phyloP scores from a whole-genome alignment of 1,140 invertebrate genomes.

The Latrodectus geometricus region DNA sequence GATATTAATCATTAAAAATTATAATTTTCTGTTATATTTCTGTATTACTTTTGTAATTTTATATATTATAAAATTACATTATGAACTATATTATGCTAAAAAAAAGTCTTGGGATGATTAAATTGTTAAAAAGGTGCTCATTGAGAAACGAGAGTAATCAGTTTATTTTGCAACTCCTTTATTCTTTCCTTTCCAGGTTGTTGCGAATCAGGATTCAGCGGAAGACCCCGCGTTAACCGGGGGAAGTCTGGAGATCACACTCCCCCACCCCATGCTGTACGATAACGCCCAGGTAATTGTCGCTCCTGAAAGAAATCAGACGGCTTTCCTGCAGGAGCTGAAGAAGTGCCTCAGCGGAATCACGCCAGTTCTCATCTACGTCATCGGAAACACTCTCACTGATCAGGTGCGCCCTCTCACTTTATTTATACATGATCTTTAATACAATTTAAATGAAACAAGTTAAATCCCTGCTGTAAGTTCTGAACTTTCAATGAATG shows the following conservation, averaged over 20 bases:
- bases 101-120: too few relatives aligned
- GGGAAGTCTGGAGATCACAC: constrained; percentile 76
- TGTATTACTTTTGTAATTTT: too few relatives aligned
- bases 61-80: too few relatives aligned
- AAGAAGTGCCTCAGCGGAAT: constrained; percentile 69
- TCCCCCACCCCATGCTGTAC: constrained; percentile 78
- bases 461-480: too few relatives aligned
- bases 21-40: too few relatives aligned
- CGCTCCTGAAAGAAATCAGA: constrained; percentile 71
- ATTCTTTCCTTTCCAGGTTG: constrained; percentile 24
- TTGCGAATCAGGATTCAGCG: neutral
- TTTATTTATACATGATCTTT: neutral
- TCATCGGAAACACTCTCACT: constrained; percentile 67
- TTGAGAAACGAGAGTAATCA: neutral
- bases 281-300: constrained; percentile 81
- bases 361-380: constrained; percentile 78
- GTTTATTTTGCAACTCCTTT: neutral
- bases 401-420: constrained; percentile 21
- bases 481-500: too few relatives aligned
- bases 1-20: too few relatives aligned
- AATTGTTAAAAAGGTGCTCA: neutral
- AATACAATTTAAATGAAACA: too few relatives aligned
- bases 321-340: constrained; percentile 56
- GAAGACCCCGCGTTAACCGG: constrained; percentile 43
- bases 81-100: too few relatives aligned